Percentiles rank a stretch among this genome's conserved stretches.
phyloP scores from a whole-genome alignment of 2,797 vertebrate species.

The Sorex maritimensis region DNA sequence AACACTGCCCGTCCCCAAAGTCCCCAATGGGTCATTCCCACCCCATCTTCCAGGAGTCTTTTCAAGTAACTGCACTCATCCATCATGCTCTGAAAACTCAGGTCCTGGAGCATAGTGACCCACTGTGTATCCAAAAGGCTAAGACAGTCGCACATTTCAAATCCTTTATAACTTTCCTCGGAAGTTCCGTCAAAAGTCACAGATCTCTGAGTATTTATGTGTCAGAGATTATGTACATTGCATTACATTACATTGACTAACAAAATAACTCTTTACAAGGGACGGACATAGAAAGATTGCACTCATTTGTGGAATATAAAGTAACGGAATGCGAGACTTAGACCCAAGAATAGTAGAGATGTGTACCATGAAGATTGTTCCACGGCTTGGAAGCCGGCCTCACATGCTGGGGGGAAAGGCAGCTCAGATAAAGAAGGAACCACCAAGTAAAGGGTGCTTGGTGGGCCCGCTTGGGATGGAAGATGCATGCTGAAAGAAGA shows the following conservation, averaged over 20 bases:
- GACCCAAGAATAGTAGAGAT: too few relatives aligned
- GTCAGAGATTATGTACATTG: background rate
- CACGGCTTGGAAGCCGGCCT: too few relatives aligned
- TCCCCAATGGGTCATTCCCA: accelerated
- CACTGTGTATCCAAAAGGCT: background rate
- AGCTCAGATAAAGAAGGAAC: too few relatives aligned
- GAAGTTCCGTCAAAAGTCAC: background rate
- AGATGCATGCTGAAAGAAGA: too few relatives aligned
- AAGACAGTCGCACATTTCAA: background rate
- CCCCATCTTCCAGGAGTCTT: accelerated
- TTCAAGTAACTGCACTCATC: background rate
- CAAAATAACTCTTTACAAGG: background rate
- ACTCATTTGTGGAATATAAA: too few relatives aligned
- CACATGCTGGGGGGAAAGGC: too few relatives aligned
- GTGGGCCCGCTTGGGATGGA: too few relatives aligned
- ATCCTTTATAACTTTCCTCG: background rate
- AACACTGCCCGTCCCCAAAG: accelerated
- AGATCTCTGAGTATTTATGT: background rate
- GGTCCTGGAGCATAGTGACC: background rate
- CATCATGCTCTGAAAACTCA: background rate
- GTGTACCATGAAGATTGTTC: too few relatives aligned
- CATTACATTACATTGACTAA: background rate
- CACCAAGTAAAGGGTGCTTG: too few relatives aligned
- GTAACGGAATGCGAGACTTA: too few relatives aligned
- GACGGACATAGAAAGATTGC: too few relatives aligned